A percentile compares a stretch with the other conserved stretches of the same genome.
phyloP scores from a whole-genome alignment of 2,888 invertebrate genomes.

The Germaria angustata region DNA sequence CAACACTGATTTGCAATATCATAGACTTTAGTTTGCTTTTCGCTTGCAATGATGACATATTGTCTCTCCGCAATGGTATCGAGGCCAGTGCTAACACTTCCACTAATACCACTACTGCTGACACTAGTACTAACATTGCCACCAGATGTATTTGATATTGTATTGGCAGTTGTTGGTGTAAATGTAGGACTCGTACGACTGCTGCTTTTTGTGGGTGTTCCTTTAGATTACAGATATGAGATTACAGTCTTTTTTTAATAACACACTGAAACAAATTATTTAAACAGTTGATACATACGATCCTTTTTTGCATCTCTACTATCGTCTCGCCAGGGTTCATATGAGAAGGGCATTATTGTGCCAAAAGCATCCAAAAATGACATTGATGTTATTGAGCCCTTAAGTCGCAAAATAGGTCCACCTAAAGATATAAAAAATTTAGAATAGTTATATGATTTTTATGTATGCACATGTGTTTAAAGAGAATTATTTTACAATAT shows the following conservation, averaged over 20 bases:
- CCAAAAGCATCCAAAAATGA: slow-evolving; percentile 98
- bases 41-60: slow-evolving; percentile 95
- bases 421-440: slow-evolving; percentile 84
- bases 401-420: slow-evolving; percentile 97
- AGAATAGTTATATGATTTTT: too few relatives aligned
- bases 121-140: slow-evolving; percentile 73
- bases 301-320: slow-evolving; percentile 82
- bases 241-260: background rate
- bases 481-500: too few relatives aligned
- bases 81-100: slow-evolving; percentile 79
- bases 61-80: slow-evolving; percentile 87
- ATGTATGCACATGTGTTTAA: too few relatives aligned
- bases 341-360: slow-evolving; percentile 92
- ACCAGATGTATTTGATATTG: slow-evolving; percentile 75
- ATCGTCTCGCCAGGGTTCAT: slow-evolving; percentile 96
- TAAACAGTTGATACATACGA: slow-evolving; percentile 72
- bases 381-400: slow-evolving; percentile 96
- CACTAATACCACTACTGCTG: slow-evolving; percentile 72
- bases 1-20: slow-evolving; percentile 97
- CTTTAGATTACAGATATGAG: slow-evolving; percentile 73
- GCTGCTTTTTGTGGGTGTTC: slow-evolving; percentile 86
- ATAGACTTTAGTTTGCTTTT: slow-evolving; percentile 96
- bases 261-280: background rate
- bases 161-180: slow-evolving; percentile 79
- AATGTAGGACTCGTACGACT: slow-evolving; percentile 90